These are phyloP conservation scores for Halocynthia roretzi DNA, from an alignment of 23 tunicate species.

Conservation along the genomic window DNA sequence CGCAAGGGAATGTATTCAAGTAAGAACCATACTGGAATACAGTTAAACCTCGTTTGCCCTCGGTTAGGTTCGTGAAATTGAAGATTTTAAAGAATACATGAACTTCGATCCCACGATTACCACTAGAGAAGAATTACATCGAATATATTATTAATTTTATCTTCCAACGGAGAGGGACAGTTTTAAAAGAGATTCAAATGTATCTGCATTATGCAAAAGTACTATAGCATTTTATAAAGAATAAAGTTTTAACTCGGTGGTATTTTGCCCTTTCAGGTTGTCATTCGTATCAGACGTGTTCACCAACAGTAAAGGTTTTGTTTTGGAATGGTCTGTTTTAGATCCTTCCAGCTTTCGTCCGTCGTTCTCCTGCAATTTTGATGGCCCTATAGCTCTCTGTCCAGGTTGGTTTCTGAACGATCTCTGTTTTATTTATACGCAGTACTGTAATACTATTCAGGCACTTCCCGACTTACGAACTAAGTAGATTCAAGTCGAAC, in stretches of 20 bases:
- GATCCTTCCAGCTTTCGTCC: conserved; percentile 1
- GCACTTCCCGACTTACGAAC: too few relatives aligned
- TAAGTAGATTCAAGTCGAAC: too few relatives aligned
- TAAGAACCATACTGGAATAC: not conserved
- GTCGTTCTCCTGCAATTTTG: conserved; percentile 14
- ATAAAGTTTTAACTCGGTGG: too few relatives aligned
- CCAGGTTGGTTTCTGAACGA: conserved; percentile 14
- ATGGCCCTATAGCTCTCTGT: conserved; percentile 13
- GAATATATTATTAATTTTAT: too few relatives aligned
- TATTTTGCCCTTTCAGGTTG: not conserved
- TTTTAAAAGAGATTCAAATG: too few relatives aligned
- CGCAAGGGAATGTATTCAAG: not conserved
- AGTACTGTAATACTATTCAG: too few relatives aligned
- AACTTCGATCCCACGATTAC: too few relatives aligned
- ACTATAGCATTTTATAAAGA: too few relatives aligned
- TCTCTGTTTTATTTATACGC: too few relatives aligned
- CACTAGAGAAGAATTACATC: too few relatives aligned
- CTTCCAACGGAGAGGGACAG: too few relatives aligned
- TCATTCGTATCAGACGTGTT: conserved; percentile 14
- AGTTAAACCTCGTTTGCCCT: not conserved
- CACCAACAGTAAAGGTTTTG: conserved; percentile 8
- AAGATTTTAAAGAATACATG: not conserved
- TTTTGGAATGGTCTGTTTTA: conserved; percentile 12
- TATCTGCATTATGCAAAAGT: too few relatives aligned
- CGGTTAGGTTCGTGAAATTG: not conserved